Conservation (phyloP, 2,113 vertebrate species). For the Tapirus terrestris region DNA sequence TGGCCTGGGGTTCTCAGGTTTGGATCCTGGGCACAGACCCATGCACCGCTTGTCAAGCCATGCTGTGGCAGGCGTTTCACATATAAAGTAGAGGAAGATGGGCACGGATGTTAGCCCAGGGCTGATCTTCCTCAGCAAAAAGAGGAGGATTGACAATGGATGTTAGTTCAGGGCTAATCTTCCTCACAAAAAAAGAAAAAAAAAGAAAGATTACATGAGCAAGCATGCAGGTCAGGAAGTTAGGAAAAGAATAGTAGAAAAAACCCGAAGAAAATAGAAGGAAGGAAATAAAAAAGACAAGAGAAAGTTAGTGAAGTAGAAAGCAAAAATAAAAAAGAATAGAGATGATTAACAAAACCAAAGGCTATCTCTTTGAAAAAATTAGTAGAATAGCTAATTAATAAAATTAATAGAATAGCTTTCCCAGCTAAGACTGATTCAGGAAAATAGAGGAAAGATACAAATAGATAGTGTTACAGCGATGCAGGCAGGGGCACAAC, state of each 20-base stretch:
- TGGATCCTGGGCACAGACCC: too few relatives aligned
- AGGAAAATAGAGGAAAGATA: not conserved
- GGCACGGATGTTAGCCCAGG: too few relatives aligned
- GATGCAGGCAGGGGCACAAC: not conserved
- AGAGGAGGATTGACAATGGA: too few relatives aligned
- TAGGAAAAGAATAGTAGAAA: not conserved
- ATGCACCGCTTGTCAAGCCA: too few relatives aligned
- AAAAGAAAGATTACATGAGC: not conserved
- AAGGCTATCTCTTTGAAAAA: not conserved
- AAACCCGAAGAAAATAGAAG: not conserved
- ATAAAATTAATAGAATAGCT: too few relatives aligned
- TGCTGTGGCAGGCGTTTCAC: too few relatives aligned
- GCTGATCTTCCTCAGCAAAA: too few relatives aligned
- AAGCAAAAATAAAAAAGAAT: not conserved
- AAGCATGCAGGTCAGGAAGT: not conserved
- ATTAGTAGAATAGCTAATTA: not conserved
- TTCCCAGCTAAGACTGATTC: not conserved
- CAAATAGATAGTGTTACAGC: not conserved
- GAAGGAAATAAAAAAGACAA: not conserved
- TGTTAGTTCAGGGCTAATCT: too few relatives aligned
- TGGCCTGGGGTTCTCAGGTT: too few relatives aligned
- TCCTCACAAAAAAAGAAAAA: too few relatives aligned
- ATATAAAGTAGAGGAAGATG: too few relatives aligned
- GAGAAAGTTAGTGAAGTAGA: not conserved
- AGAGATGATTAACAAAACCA: not conserved